Percentiles rank a stretch among this genome's conserved stretches.
phyloP scores from a whole-genome alignment of 1,140 invertebrate genomes.

The Argopecten irradians region DNA sequence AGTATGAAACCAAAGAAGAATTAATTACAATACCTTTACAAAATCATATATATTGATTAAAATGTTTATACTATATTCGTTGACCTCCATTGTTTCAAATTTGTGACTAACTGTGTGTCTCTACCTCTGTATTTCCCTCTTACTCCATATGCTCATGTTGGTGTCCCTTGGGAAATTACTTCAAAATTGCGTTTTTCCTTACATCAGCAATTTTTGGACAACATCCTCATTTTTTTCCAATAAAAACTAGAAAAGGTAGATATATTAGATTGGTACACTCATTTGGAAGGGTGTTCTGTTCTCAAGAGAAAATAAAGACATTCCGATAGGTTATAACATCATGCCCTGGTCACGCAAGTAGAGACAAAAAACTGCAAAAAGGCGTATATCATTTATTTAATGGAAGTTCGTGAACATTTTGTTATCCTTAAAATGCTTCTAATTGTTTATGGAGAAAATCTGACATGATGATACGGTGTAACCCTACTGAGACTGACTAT shows the following conservation, averaged over 20 bases:
- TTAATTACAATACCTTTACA: too few relatives aligned
- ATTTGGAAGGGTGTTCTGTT: background rate
- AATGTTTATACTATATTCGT: too few relatives aligned
- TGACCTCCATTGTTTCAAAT: too few relatives aligned
- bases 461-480: background rate
- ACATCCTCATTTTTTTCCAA: background rate
- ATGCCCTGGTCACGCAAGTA: background rate
- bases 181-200: background rate
- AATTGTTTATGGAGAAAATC: background rate
- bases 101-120: too few relatives aligned
- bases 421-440: background rate
- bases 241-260: background rate
- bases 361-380: background rate
- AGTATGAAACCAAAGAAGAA: too few relatives aligned
- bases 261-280: background rate
- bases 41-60: too few relatives aligned
- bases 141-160: background rate
- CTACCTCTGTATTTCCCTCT: too few relatives aligned
- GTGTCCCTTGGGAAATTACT: background rate
- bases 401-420: background rate
- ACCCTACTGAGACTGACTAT: too few relatives aligned
- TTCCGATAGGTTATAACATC: background rate
- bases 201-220: background rate
- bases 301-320: background rate
- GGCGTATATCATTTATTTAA: background rate